Evolutionary conservation across 1,140 invertebrate genomes (phyloP), one percentile per base, ranked within the genome.

Genomic region (Drosophila tropicalis): DNA sequence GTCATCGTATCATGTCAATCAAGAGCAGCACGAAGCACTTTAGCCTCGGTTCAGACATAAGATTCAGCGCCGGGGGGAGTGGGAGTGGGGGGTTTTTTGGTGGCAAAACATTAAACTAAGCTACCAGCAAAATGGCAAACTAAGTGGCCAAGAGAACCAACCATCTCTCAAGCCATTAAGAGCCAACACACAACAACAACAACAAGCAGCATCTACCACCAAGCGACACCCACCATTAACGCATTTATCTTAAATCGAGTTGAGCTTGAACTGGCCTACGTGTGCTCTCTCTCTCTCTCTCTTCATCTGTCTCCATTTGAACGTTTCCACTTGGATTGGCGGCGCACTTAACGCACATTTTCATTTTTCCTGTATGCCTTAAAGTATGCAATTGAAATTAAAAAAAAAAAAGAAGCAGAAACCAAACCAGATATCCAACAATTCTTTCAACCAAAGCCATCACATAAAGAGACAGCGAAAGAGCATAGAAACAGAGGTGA

Each of bases 1-100:
- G 75, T 70, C 79, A 66, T 66, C 81, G 64, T 70, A 79, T 83
- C 81, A 79, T 75, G 81, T 84, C 81, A 84, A 84, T 84, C 81
- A 84, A 57, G 72, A 69, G 64, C 76, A 76, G 69, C 74, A 68
- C 63, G 66, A 76, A 84, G 76, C 81, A 84, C 81, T 79, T 84
- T 79, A 70, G 66, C 34, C 47, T 22, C 36, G 71, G 32, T 54
- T 54, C 60, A 41, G 74, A 64, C 64, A 72, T 69, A 72, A 65
- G 62, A 61, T 22, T 17, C 15, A 9, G 47, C 29, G 29, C 5
- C 29, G 19, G 56, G 41, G 40, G 55, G 12, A 39, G 19, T 19
- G 56, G 41, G 40, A 60, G 12, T 44, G 19, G 12, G 60, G 1
- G 29, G 25, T 25, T 29, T 29, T 36, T 22, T 51, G 55, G 39